phyloP scores from a whole-genome alignment of 2,888 invertebrate genomes.

The Allophyes oxyacanthae region DNA sequence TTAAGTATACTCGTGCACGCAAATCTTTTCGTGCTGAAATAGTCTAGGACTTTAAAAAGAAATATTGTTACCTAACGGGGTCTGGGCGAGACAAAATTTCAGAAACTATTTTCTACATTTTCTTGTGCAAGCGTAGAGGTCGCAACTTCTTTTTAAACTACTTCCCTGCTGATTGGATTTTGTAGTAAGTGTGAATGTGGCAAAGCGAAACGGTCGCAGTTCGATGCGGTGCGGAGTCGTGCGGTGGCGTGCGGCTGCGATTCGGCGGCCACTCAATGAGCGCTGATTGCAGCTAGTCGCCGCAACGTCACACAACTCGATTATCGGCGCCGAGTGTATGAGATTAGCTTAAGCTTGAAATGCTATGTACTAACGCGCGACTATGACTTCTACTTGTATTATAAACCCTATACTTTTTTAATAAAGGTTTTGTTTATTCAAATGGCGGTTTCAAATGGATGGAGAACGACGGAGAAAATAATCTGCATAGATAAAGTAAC shows the following conservation, averaged over 20 bases:
- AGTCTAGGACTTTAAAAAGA: conserved; percentile 11
- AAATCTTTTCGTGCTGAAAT: conserved; percentile 6
- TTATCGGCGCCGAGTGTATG: conserved; percentile 56
- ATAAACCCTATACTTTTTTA: not conserved
- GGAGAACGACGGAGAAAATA: no score
- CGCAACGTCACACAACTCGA: conserved; percentile 55
- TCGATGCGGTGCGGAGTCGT: conserved; percentile 8
- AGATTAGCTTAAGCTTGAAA: conserved; percentile 56
- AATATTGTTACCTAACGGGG: conserved; percentile 4
- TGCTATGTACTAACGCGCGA: conserved; percentile 8
- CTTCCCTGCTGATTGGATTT: conserved; percentile 58
- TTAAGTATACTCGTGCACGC: not conserved
- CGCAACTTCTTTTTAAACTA: conserved; percentile 50
- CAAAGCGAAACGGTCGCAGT: conserved; percentile 13
- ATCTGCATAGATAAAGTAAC: no score
- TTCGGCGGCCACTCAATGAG: conserved; percentile 58
- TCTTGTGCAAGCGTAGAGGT: conserved; percentile 35
- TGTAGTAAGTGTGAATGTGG: conserved; percentile 54
- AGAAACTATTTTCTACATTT: conserved; percentile 36
- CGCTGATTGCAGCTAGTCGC: conserved; percentile 63
- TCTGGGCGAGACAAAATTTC: conserved; percentile 8
- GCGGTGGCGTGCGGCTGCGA: conserved; percentile 6
- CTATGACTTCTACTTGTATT: not conserved
- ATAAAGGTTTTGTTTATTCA: not conserved
- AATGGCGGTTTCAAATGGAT: no score